Conservation (phyloP, 2,113 vertebrate species). For the Pangasianodon hypophthalmus region DNA sequence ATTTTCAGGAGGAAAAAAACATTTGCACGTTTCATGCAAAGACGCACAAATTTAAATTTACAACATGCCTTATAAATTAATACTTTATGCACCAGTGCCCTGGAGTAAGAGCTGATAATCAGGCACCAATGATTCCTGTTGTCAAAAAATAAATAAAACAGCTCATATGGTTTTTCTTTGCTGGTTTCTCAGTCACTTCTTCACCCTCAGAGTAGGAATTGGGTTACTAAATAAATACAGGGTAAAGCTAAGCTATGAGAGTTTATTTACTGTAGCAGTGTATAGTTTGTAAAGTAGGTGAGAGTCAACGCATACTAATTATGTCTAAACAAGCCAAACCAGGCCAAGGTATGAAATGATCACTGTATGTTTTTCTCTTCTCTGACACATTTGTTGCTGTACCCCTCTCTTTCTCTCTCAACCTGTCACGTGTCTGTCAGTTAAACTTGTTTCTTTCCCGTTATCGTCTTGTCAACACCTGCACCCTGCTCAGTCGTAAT, state of each 20-base stretch:
- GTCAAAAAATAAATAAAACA: conserved; percentile 24
- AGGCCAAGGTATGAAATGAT: conserved; percentile 33
- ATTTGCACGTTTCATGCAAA: not conserved
- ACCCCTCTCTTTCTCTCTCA: not conserved
- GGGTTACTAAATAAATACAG: conserved; percentile 33
- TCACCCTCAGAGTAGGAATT: not conserved
- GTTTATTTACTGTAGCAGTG: conserved; percentile 32
- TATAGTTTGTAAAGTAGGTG: conserved; percentile 31
- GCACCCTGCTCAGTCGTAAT: conserved; percentile 5
- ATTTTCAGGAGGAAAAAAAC: not conserved
- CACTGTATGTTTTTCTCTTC: conserved; percentile 26
- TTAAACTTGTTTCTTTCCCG: conserved; percentile 22
- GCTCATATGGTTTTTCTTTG: conserved; percentile 10
- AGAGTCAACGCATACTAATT: conserved; percentile 40
- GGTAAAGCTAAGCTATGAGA: conserved; percentile 1
- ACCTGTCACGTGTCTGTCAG: conserved; percentile 31
- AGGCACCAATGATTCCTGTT: not conserved
- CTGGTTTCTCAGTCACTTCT: not conserved
- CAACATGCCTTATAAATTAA: not conserved
- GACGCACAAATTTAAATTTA: not conserved
- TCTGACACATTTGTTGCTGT: conserved; percentile 5
- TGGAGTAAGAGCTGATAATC: not conserved
- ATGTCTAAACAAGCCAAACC: conserved; percentile 46
- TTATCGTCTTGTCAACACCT: conserved; percentile 32
- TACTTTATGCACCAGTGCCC: not conserved